A percentile compares a stretch with the other conserved stretches of the same genome.
These are phyloP conservation scores for Ceratoteleas bidentatus DNA, from an alignment of 1,140 invertebrate genomes.

Conservation along the genomic window DNA sequence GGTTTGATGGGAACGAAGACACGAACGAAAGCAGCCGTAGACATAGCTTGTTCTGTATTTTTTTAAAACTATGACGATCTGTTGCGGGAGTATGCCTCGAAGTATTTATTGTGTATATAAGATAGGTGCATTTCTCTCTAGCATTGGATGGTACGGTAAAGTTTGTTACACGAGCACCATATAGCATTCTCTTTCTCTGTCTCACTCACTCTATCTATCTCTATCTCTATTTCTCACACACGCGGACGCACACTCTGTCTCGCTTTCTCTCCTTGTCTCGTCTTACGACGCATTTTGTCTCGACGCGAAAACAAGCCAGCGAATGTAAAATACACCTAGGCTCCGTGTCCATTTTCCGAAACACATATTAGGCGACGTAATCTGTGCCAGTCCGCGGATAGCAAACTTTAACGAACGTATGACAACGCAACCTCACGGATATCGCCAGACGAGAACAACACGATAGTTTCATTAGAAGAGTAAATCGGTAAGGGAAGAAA, in stretches of 20 bases:
- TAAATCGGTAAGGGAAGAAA: conserved; percentile 34
- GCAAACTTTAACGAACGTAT: conserved; percentile 46
- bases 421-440: conserved; percentile 34
- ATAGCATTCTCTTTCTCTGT: conserved; percentile 40
- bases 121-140: conserved; percentile 48
- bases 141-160: conserved; percentile 44
- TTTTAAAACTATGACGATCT: conserved; percentile 22
- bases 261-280: no score
- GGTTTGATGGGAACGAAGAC: not conserved
- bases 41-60: conserved; percentile 6
- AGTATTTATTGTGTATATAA: conserved; percentile 62
- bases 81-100: conserved; percentile 35
- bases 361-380: conserved; percentile 18
- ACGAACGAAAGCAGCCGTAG: conserved; percentile 4
- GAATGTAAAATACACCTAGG: conserved; percentile 50
- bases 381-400: conserved; percentile 33
- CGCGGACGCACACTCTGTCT: no score
- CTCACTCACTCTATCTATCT: no score
- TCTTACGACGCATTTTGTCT: conserved; percentile 50
- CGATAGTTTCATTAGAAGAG: conserved; percentile 56
- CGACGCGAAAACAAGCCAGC: conserved; percentile 22
- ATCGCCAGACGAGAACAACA: conserved; percentile 56
- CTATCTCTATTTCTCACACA: no score
- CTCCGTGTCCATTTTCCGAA: conserved; percentile 27
- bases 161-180: conserved; percentile 43